phyloP scores from a whole-genome alignment of 2,797 vertebrate species.

The Phataginus tricuspis region DNA sequence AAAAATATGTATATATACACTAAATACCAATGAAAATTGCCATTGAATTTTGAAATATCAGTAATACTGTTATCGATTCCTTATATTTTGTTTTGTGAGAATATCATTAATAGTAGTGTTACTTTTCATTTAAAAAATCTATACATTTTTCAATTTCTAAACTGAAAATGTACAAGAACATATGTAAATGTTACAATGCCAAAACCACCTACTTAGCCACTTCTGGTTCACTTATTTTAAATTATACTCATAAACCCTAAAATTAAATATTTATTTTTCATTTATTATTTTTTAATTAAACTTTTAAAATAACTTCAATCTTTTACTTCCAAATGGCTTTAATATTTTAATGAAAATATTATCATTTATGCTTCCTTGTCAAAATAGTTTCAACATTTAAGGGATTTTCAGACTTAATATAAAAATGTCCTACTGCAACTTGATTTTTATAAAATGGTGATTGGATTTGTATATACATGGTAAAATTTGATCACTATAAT shows the following conservation, averaged over 20 bases:
- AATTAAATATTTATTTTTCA: neutral
- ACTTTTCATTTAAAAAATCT: conserved; percentile 6
- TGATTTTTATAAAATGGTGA: conserved; percentile 24
- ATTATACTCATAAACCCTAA: neutral
- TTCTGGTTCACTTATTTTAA: neutral
- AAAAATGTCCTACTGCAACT: neutral
- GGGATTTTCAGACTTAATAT: neutral
- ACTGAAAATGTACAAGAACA: neutral
- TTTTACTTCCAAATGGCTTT: conserved; percentile 32
- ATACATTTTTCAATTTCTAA: neutral
- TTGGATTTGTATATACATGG: neutral
- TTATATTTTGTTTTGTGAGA: neutral
- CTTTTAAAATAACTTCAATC: conserved; percentile 29
- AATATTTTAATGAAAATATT: conserved; percentile 36
- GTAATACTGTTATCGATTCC: neutral
- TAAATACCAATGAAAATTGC: neutral
- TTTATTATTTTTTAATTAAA: conserved; percentile 46
- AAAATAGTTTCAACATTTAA: conserved; percentile 30
- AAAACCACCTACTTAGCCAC: neutral
- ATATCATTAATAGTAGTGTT: neutral
- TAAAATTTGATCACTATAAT: neutral
- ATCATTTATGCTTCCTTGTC: neutral
- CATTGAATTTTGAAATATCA: conserved; percentile 16
- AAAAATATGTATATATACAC: neutral
- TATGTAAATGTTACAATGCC: neutral